Conservation (phyloP, 2,113 vertebrate genomes). For the Mystacornis crossleyi region DNA sequence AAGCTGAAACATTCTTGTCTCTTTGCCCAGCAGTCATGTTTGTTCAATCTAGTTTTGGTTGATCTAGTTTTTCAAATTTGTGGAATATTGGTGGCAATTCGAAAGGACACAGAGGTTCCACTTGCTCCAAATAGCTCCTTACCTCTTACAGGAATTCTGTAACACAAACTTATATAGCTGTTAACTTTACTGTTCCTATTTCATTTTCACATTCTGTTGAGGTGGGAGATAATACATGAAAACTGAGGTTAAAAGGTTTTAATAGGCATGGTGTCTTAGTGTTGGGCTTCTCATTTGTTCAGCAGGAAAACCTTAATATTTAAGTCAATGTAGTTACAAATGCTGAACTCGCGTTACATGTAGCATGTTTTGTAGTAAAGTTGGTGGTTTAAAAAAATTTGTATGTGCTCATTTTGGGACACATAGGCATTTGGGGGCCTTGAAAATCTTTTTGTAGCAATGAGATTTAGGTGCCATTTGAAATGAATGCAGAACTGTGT, state of each 20-base stretch:
- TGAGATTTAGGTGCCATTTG: neutral
- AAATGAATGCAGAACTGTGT: neutral
- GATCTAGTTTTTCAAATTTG: neutral
- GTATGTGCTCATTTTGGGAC: neutral
- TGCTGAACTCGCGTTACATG: neutral
- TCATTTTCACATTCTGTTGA: neutral
- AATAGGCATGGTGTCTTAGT: neutral
- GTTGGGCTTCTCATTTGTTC: neutral
- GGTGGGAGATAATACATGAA: neutral
- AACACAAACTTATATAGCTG: neutral
- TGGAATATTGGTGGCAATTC: neutral
- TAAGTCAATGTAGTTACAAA: neutral
- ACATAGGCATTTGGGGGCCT: neutral
- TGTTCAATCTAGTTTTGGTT: neutral
- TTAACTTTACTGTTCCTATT: neutral
- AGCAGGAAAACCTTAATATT: neutral
- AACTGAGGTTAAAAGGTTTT: neutral
- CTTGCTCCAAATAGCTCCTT: neutral
- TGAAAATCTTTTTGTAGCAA: neutral
- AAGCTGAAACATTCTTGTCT: neutral
- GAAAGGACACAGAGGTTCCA: neutral
- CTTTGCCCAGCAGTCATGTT: neutral
- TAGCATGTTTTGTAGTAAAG: neutral
- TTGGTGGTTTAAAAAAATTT: neutral
- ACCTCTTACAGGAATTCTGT: neutral